Conservation (phyloP, 1,140 invertebrate genomes). For the Oscheius sp. region DNA sequence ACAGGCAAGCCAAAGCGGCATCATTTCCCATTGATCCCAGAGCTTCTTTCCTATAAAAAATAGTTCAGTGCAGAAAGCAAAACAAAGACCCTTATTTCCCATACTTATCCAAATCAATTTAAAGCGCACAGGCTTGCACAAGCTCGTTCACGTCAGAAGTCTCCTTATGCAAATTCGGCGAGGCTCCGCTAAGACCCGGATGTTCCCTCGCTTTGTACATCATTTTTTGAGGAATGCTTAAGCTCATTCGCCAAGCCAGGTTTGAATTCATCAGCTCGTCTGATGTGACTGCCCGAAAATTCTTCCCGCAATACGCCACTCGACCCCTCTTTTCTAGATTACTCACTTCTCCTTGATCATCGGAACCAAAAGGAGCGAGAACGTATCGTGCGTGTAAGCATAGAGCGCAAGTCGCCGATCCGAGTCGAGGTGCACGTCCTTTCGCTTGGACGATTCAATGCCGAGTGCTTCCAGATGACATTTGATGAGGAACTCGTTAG, state of each 20-base stretch:
- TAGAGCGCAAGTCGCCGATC: slow-evolving; percentile 85
- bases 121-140: background rate
- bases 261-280: too few relatives aligned
- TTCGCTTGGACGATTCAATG: slow-evolving; percentile 23
- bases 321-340: too few relatives aligned
- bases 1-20: slow-evolving; percentile 90
- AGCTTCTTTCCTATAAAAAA: slow-evolving; percentile 82
- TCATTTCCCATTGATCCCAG: slow-evolving; percentile 99
- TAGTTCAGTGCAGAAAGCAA: too few relatives aligned
- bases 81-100: background rate
- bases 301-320: too few relatives aligned
- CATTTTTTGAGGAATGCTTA: too few relatives aligned
- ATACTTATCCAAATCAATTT: background rate
- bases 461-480: slow-evolving; percentile 43
- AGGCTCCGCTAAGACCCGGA: background rate
- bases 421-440: slow-evolving; percentile 66
- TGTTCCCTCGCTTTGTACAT: too few relatives aligned
- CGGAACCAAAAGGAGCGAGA: slow-evolving; percentile 85
- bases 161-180: background rate
- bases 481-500: slow-evolving; percentile 57
- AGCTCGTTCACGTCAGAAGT: background rate
- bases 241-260: background rate
- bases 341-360: slow-evolving; percentile 93
- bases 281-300: background rate
- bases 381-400: slow-evolving; percentile 90